Evolutionary conservation across 1,140 invertebrate species (phyloP).

Genomic region (Nasonia giraulti): DNA sequence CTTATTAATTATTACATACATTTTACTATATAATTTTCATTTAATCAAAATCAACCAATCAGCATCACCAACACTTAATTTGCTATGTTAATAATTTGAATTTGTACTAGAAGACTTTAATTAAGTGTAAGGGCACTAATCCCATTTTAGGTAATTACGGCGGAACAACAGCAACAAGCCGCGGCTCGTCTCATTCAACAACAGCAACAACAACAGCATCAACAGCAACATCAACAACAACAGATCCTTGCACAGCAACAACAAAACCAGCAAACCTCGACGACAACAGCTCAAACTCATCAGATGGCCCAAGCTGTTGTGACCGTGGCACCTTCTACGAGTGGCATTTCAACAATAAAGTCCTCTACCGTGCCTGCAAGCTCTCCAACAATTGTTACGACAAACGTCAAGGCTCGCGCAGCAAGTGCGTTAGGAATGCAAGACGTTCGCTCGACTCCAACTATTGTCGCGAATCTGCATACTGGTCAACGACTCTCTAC

Average conservation of each 20-base stretch:
- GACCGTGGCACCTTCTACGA: conserved; percentile 59
- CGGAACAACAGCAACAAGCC: conserved; percentile 70
- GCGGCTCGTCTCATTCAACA: conserved; percentile 65
- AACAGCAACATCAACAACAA: conserved; percentile 57
- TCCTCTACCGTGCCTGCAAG: conserved; percentile 58
- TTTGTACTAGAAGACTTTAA: background rate
- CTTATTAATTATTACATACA: conserved; percentile 1
- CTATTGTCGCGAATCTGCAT: conserved; percentile 68
- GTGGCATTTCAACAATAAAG: conserved; percentile 61
- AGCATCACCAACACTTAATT: background rate
- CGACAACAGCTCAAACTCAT: conserved; percentile 60
- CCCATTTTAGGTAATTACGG: conserved; percentile 57
- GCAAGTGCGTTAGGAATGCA: conserved; percentile 64
- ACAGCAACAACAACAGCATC: conserved; percentile 58
- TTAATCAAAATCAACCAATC: background rate
- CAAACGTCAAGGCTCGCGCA: conserved; percentile 65
- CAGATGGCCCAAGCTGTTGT: conserved; percentile 62
- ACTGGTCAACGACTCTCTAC: conserved; percentile 64
- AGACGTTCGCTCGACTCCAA: conserved; percentile 62
- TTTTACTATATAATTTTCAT: background rate
- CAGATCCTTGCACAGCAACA: conserved; percentile 57
- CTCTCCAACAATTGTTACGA: conserved; percentile 57
- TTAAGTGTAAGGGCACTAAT: background rate
- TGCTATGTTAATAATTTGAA: background rate
- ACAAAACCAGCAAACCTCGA: conserved; percentile 56